Conservation (phyloP, 37 sponge, comb jelly and placozoan genomes). For the Aplysina aerophoba region DNA sequence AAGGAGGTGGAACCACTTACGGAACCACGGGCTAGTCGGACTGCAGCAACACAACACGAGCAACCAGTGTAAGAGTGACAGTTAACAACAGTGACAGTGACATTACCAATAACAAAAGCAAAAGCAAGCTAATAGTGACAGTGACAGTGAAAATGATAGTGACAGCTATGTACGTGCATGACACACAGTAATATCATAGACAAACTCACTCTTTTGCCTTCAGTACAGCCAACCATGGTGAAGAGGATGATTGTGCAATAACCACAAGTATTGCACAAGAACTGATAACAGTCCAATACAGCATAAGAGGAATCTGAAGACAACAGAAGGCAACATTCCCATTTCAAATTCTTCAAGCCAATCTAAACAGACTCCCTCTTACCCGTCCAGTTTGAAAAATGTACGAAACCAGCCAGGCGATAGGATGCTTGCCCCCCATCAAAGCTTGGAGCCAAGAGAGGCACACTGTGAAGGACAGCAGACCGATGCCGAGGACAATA, state of each 20-base stretch:
- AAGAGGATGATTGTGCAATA: conserved; percentile 48
- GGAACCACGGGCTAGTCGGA: conserved; percentile 54
- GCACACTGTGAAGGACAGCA: conserved; percentile 35
- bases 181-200: background rate
- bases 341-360: background rate
- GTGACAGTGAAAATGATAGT: background rate
- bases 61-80: conserved; percentile 11
- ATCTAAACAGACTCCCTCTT: background rate
- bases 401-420: conserved; percentile 26
- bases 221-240: conserved; percentile 18
- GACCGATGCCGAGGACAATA: conserved; percentile 49
- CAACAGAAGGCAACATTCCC: background rate
- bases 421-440: conserved; percentile 46
- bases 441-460: conserved; percentile 46
- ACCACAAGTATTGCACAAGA: conserved; percentile 37
- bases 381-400: conserved; percentile 38
- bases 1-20: conserved; percentile 85
- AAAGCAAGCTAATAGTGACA: background rate
- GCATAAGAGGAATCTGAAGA: background rate
- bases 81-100: background rate
- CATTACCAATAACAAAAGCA: background rate
- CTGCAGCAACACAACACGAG: background rate
- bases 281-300: conserved; percentile 53
- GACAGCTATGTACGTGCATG: too few species aligned
- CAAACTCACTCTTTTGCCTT: conserved; percentile 42